Conservation (phyloP, 2,113 vertebrate genomes). For the Callaeas wilsoni region DNA sequence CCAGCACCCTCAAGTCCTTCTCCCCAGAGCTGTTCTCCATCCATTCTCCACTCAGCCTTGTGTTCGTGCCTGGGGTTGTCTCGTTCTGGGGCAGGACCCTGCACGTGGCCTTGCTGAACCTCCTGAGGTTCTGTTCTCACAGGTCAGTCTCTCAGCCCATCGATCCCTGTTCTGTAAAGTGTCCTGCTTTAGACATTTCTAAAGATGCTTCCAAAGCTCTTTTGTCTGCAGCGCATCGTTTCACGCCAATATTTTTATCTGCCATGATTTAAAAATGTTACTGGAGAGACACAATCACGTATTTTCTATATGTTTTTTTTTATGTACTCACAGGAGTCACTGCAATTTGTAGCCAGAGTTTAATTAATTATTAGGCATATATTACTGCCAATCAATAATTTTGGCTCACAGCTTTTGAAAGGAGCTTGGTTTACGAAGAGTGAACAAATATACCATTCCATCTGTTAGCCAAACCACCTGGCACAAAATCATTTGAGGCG, state of each 20-base stretch:
- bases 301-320: constrained; percentile 18
- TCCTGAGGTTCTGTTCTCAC: not conserved
- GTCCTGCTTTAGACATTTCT: not conserved
- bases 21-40: not conserved
- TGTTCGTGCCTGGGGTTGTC: not conserved
- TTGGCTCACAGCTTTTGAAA: constrained; percentile 56
- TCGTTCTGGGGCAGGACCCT: not conserved
- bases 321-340: not conserved
- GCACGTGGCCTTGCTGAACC: not conserved
- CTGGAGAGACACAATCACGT: not conserved
- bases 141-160: not conserved
- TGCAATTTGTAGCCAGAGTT: constrained; percentile 50
- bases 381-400: constrained; percentile 62
- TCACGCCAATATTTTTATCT: constrained; percentile 55
- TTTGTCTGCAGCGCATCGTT: not conserved
- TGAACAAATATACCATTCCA: constrained; percentile 67
- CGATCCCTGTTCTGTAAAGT: fast-evolving
- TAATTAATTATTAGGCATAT: constrained; percentile 73
- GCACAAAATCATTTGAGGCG: constrained; percentile 59
- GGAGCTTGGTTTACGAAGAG: constrained; percentile 39
- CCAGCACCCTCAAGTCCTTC: not conserved
- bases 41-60: not conserved
- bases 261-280: constrained; percentile 4
- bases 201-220: not conserved
- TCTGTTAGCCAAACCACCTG: constrained; percentile 69